A percentile compares a stretch with the other conserved stretches of the same genome.
phyloP scores from a whole-genome alignment of 2,113 vertebrate species.

The Capricornis sumatraensis region DNA sequence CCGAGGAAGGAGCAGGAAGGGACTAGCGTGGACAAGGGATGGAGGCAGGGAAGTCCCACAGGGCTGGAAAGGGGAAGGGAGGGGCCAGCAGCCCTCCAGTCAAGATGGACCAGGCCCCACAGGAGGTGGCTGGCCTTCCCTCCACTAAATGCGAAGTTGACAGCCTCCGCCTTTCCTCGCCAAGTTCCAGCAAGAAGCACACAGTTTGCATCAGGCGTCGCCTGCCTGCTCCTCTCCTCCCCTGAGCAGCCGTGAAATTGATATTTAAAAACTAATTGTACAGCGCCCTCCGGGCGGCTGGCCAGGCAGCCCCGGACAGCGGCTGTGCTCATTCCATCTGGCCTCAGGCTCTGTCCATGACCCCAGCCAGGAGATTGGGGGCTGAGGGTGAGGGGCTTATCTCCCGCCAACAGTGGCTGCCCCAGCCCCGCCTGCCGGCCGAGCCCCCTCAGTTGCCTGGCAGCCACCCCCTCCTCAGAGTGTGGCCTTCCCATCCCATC shows the following conservation, averaged over 20 bases:
- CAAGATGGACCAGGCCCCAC: neutral
- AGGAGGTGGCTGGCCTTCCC: accelerated
- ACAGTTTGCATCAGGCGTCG: neutral
- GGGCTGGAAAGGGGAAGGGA: neutral
- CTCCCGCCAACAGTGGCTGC: neutral
- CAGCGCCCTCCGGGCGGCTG: neutral
- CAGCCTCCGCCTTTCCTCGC: neutral
- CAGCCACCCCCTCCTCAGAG: neutral
- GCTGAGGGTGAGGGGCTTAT: conserved; percentile 47
- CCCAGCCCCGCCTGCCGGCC: neutral
- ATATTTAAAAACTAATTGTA: conserved; percentile 64
- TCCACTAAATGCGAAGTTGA: accelerated
- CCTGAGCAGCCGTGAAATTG: conserved; percentile 54
- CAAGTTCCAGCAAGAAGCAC: neutral
- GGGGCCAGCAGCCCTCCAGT: too few species aligned
- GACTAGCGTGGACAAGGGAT: neutral
- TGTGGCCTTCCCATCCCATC: conserved; percentile 43
- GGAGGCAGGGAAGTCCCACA: neutral
- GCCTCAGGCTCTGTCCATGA: neutral
- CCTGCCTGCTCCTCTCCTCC: neutral
- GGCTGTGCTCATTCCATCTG: neutral
- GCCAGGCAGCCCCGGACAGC: neutral
- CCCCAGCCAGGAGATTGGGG: conserved; percentile 38
- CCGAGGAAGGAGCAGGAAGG: neutral
- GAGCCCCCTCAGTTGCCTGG: neutral